Conservation (phyloP, 2,797 vertebrate genomes). For the Silurus aristotelis region DNA sequence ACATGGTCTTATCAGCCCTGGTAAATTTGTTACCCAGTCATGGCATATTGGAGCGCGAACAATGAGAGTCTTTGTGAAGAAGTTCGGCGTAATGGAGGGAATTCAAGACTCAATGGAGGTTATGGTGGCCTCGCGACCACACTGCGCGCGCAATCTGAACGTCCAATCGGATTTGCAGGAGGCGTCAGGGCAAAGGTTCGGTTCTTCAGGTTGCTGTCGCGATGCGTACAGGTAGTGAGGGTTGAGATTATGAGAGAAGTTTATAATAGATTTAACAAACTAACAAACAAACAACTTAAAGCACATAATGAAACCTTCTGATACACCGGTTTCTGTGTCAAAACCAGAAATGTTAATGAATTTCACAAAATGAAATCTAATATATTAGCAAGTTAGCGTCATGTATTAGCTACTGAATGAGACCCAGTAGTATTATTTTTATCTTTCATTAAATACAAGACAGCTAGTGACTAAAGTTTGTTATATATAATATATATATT, state of each 20-base stretch:
- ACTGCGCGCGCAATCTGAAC: constrained; percentile 53
- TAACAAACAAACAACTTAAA: background rate
- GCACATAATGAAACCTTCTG: background rate
- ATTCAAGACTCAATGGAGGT: constrained; percentile 70
- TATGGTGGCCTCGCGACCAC: constrained; percentile 59
- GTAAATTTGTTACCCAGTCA: constrained; percentile 76
- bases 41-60: constrained; percentile 75
- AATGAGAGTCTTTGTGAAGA: constrained; percentile 73
- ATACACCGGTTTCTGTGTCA: background rate
- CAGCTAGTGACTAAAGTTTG: background rate
- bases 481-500: no score
- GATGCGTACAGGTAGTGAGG: background rate
- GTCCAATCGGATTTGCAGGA: constrained; percentile 52
- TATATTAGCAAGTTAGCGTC: no score
- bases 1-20: constrained; percentile 71
- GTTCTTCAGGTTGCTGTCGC: constrained; percentile 10
- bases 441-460: background rate
- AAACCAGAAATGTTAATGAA: background rate
- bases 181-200: background rate
- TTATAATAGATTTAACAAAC: background rate
- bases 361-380: no score
- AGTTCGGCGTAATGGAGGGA: constrained; percentile 56
- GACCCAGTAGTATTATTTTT: background rate
- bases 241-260: background rate
- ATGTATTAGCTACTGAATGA: no score